Evolutionary conservation across 2,888 invertebrate species (phyloP).

Genomic region (Yponomeuta sedellus): DNA sequence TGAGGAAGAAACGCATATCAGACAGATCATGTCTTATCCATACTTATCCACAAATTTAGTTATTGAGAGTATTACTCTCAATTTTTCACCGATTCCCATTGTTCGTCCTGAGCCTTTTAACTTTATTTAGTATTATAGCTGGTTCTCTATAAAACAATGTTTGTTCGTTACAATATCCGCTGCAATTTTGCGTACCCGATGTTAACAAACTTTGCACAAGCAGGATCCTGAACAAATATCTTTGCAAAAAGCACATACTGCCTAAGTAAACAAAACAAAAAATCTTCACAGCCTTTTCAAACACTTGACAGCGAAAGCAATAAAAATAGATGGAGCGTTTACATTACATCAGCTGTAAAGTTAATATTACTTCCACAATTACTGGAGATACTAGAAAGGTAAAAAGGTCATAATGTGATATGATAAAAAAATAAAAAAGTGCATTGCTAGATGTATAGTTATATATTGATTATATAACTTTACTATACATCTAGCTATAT

Average conservation of each 20-base stretch:
- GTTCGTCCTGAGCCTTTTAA: too few species aligned
- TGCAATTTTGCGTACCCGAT: neutral
- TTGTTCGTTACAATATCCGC: neutral
- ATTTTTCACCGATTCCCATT: too few species aligned
- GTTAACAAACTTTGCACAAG: neutral
- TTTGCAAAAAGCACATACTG: neutral
- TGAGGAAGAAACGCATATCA: too few species aligned
- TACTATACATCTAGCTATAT: too few species aligned
- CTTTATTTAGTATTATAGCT: too few species aligned
- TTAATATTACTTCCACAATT: neutral
- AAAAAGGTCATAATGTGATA: neutral
- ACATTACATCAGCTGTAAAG: neutral
- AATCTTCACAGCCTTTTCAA: neutral
- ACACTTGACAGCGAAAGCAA: neutral
- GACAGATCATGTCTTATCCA: too few species aligned
- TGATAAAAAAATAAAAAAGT: too few species aligned
- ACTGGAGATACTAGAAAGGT: neutral
- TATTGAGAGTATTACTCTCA: too few species aligned
- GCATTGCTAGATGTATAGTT: too few species aligned
- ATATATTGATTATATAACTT: too few species aligned
- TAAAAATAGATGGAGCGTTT: neutral
- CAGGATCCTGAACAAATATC: neutral
- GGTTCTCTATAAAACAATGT: too few species aligned
- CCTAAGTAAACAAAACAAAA: neutral
- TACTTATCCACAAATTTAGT: too few species aligned